Base-by-base conservation (phyloP, 2,113 vertebrate genomes). In the Agapornis roseicollis region DNA sequence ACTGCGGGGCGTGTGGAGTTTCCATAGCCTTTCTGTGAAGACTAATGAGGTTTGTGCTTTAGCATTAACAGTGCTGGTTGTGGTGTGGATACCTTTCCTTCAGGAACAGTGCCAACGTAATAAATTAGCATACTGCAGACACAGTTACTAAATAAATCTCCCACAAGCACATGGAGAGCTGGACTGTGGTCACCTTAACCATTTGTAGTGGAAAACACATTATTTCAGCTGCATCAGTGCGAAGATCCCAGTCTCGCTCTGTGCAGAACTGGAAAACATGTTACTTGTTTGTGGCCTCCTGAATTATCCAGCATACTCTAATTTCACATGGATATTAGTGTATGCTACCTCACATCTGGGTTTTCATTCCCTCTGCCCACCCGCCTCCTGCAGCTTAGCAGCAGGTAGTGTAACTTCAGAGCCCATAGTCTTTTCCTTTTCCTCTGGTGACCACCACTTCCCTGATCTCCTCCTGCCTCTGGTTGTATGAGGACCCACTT, bases 111-210 rank as follows among this genome's bases (percentile, higher is more conserved):
- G 87, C 74, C 78, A 53, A 0, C 35, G n/a, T 58, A 41, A 73
- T 91, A 66, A 77, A 73, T 88, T 13, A 46, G 29, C 9, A 0
- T 29, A 20, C 53, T 66, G 63, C 58, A 76, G 80, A 63, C 70
- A 46, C 47, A 39, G 52, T 87, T 72, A 37, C 44, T 93, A 87
- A 90, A 89, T 92, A 89, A 92, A 77, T 85, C 71, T 77, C 53
- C 39, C 1, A 2, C 52, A 65, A 58, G 74, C 52, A 64, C 3
- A 0, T 33, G 49, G 66, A 70, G 68, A 85, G 74, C 53, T 73
- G 71, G 28, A 87, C 55, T 89, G 12, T 1, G 24, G 66, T 41
- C 11, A 1, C 64, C 41, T 89, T 89, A 76, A 35, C 73, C 47
- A 16, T 68, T 90, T n/a, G 17, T 71, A 37, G 55, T 53, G 63